These are phyloP conservation scores for Epinephelus lanceolatus DNA, from an alignment of 2,113 vertebrate genomes.

Conservation along the genomic window DNA sequence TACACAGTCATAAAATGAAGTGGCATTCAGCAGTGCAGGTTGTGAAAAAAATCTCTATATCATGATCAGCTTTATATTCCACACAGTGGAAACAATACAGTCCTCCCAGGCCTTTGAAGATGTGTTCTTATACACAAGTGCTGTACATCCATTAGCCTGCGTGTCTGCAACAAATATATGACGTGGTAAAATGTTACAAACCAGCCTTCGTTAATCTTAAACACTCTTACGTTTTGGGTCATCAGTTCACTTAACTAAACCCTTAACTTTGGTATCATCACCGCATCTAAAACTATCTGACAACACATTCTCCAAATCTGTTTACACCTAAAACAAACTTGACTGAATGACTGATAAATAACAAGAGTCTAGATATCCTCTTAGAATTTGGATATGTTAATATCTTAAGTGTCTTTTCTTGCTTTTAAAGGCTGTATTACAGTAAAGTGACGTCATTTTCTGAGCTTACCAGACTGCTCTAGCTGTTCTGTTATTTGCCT, in stretches of 20 bases:
- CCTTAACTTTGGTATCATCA: not conserved
- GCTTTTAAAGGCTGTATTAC: no score
- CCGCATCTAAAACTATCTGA: not conserved
- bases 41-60: not conserved
- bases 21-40: constrained; percentile 63
- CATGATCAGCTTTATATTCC: constrained; percentile 57
- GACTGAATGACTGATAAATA: constrained; percentile 9
- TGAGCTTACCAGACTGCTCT: no score
- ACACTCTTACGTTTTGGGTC: not conserved
- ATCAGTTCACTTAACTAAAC: not conserved
- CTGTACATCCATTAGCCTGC: not conserved
- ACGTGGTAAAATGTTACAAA: no score
- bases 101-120: constrained; percentile 16
- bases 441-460: no score
- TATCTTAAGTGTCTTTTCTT: no score
- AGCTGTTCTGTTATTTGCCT: no score
- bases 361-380: not conserved
- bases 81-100: constrained; percentile 77
- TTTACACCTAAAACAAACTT: not conserved
- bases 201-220: not conserved
- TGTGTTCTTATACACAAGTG: not conserved
- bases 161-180: constrained; percentile 1
- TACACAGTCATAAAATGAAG: constrained; percentile 41
- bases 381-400: no score
- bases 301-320: not conserved